phyloP scores from a whole-genome alignment of 2,888 invertebrate genomes.

The Podabrus alpinus region DNA sequence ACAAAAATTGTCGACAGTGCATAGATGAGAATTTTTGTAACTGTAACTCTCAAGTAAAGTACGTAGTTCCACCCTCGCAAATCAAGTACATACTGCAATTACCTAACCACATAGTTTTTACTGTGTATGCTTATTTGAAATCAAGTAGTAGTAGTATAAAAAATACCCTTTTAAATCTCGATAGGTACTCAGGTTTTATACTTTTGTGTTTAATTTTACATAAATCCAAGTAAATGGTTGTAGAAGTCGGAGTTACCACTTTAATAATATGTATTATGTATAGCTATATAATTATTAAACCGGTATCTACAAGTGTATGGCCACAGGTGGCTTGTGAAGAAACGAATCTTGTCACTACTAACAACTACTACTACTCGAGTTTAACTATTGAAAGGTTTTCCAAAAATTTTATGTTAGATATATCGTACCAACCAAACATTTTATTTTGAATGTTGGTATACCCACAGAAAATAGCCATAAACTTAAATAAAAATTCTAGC shows the following conservation, averaged over 20 bases:
- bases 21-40: too few species aligned
- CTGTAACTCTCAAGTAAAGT: too few species aligned
- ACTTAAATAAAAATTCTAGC: not conserved
- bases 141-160: not conserved
- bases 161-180: not conserved
- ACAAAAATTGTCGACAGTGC: too few species aligned
- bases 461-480: not conserved
- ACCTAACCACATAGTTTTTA: too few species aligned
- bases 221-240: not conserved
- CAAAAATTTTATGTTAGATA: not conserved
- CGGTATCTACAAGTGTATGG: not conserved
- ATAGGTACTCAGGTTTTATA: not conserved
- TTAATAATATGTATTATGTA: not conserved
- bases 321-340: not conserved
- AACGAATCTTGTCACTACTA: not conserved
- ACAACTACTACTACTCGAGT: not conserved
- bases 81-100: too few species aligned
- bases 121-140: too few species aligned
- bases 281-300: not conserved
- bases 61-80: too few species aligned
- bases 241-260: not conserved
- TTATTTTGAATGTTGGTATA: not conserved
- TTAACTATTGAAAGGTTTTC: not conserved
- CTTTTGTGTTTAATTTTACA: not conserved
- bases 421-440: too few species aligned